Evolutionary conservation across 1,140 invertebrate species (phyloP).

Genomic region (Andrena cerasifolii): DNA sequence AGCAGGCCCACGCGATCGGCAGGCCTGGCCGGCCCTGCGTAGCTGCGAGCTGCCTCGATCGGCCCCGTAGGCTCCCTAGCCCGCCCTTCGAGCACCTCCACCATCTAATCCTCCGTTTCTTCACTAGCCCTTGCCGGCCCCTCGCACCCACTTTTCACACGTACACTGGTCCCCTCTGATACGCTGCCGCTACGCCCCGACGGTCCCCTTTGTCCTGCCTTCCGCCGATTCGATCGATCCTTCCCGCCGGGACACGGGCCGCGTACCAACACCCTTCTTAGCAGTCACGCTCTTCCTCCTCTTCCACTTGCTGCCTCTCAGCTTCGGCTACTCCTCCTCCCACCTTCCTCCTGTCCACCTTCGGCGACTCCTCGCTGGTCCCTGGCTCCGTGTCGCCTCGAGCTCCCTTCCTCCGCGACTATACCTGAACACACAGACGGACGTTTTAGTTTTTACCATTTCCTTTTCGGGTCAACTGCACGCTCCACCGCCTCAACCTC

Average conservation of each 20-base stretch:
- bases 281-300: conserved; percentile 25
- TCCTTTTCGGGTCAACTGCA: too few species aligned
- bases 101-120: conserved; percentile 78
- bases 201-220: neutral
- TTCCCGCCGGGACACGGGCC: neutral
- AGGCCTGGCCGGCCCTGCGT: conserved; percentile 66
- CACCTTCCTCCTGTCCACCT: conserved; percentile 12
- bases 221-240: neutral
- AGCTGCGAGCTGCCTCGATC: conserved; percentile 77
- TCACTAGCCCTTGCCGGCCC: conserved; percentile 65
- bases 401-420: neutral
- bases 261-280: too few species aligned
- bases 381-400: conserved; percentile 30
- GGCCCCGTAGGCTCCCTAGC: conserved; percentile 80
- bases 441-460: too few species aligned
- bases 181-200: too few species aligned
- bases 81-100: conserved; percentile 77
- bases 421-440: neutral
- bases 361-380: neutral
- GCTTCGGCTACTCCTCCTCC: neutral
- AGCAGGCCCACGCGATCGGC: conserved; percentile 36
- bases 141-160: conserved; percentile 32
- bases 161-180: conserved; percentile 1
- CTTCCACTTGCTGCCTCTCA: conserved; percentile 33
- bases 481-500: too few species aligned